A percentile compares a stretch with the other conserved stretches of the same genome.
These are phyloP conservation scores for Chironex yamaguchii DNA, from an alignment of 30 jellyfish, hydroid and myxozoan genomes.

Conservation along the genomic window DNA sequence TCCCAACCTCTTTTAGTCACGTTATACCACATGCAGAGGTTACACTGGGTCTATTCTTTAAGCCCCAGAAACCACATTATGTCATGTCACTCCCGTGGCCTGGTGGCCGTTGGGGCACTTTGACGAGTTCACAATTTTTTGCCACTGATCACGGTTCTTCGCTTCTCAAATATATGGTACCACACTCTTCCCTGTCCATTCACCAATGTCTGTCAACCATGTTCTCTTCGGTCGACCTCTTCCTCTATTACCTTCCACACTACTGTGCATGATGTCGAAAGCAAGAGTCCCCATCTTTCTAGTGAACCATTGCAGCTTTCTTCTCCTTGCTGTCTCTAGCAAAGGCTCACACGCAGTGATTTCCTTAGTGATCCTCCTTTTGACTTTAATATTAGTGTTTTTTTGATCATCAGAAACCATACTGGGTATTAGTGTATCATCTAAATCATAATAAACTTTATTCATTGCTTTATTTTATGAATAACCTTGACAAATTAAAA, in stretches of 20 bases:
- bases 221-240: constrained; percentile 52
- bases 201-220: constrained; percentile 29
- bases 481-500: no score
- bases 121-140: constrained; percentile 19
- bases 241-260: constrained; percentile 33
- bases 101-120: constrained; percentile 67
- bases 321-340: constrained; percentile 54
- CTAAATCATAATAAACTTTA: no score
- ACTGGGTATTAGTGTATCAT: no score
- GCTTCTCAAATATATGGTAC: constrained; percentile 1
- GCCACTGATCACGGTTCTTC: constrained; percentile 6
- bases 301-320: constrained; percentile 55
- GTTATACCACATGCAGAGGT: no score
- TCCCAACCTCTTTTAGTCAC: no score
- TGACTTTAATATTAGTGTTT: constrained; percentile 15
- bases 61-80: no score
- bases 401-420: no score
- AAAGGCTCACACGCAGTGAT: not conserved
- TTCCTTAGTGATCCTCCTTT: not conserved
- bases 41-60: no score
- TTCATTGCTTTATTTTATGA: no score
- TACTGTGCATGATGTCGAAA: constrained; percentile 21
- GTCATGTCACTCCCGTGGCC: no score
- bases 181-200: constrained; percentile 42
- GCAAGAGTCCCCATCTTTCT: constrained; percentile 47